Conservation (phyloP, 2,113 vertebrate genomes). For the Colinus virginianus region DNA sequence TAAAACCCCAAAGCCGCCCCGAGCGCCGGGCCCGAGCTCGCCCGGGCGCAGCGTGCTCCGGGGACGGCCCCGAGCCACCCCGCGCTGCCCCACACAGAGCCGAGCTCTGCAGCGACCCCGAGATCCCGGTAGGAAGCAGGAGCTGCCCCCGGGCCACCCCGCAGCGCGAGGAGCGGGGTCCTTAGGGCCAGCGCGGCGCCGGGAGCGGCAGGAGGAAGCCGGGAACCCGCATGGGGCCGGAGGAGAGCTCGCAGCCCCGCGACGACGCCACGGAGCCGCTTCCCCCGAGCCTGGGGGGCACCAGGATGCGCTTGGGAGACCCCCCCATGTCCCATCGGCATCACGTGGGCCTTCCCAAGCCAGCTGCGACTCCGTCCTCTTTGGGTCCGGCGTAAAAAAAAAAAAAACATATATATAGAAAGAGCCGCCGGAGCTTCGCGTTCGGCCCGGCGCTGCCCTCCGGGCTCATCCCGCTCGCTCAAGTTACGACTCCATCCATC, state of each 20-base stretch:
- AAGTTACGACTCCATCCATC: too few relatives aligned
- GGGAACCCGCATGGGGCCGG: not conserved
- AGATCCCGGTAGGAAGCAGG: not conserved
- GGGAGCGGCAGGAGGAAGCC: not conserved
- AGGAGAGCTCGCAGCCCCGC: too few relatives aligned
- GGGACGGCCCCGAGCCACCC: not conserved
- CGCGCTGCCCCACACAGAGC: not conserved
- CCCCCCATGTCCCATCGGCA: too few relatives aligned
- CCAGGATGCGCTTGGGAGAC: not conserved
- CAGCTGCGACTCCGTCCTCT: too few relatives aligned
- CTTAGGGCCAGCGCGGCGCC: not conserved
- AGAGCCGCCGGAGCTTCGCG: too few relatives aligned
- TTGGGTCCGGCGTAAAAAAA: too few relatives aligned
- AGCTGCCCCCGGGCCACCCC: not conserved
- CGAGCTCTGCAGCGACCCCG: not conserved
- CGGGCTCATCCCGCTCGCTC: too few relatives aligned
- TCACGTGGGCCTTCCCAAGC: too few relatives aligned
- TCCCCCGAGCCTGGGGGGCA: not conserved
- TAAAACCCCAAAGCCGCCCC: not conserved
- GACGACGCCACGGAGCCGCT: too few relatives aligned
- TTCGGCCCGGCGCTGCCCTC: too few relatives aligned
- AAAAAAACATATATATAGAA: too few relatives aligned
- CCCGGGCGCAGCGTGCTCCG: not conserved
- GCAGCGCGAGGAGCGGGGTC: not conserved
- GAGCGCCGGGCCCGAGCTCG: not conserved